Conservation (phyloP, 2,797 vertebrate species). For the Chelmon rostratus region DNA sequence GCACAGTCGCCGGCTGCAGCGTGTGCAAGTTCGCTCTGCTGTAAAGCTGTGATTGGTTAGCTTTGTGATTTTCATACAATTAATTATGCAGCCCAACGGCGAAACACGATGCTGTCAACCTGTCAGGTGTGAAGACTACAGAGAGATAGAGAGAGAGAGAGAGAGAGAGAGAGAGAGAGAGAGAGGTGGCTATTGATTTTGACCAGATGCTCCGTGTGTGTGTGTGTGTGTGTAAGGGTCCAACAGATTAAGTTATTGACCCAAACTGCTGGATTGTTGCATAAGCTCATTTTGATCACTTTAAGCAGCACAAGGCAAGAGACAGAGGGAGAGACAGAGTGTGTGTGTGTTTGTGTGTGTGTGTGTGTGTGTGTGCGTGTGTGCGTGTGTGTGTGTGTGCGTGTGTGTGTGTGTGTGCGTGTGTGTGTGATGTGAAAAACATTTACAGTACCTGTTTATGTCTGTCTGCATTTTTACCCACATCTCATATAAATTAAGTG, state of each 20-base stretch:
- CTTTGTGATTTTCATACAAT: constrained; percentile 27
- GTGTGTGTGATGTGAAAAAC: too few species aligned
- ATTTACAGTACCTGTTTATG: background rate
- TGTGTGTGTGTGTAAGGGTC: background rate
- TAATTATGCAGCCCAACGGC: constrained; percentile 10
- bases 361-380: background rate
- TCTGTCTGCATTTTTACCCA: background rate
- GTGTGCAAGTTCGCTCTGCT: background rate
- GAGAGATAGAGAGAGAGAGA: background rate
- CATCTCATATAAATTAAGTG: background rate
- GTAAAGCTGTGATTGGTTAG: constrained; percentile 28
- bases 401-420: background rate
- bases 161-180: background rate
- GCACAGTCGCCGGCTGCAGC: background rate
- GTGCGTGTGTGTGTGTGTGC: background rate
- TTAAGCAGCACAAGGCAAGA: background rate
- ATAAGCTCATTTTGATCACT: constrained; percentile 30
- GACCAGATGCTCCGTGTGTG: constrained; percentile 22
- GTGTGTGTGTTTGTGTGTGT: background rate
- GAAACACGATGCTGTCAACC: background rate
- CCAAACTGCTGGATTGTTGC: constrained; percentile 12
- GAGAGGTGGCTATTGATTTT: constrained; percentile 24
- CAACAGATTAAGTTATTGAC: constrained; percentile 35
- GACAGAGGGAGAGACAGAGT: background rate
- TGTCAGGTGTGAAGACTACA: constrained; percentile 8